Conservation (phyloP, 2,888 invertebrate species). For the Dicyrtoma fusca region DNA sequence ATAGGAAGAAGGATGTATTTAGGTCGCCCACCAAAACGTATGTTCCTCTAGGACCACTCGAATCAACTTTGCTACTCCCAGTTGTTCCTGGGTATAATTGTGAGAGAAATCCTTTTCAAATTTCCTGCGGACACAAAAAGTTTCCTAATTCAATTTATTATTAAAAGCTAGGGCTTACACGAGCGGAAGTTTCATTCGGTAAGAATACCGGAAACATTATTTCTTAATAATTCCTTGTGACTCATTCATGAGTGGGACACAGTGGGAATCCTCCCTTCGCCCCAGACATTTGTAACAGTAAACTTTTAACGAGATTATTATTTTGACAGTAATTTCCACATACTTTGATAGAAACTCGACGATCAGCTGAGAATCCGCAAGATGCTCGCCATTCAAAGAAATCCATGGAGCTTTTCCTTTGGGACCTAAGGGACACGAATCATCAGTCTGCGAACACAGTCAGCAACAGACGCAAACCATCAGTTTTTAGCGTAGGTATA, state of each 20-base stretch:
- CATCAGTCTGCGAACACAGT: slow-evolving; percentile 3
- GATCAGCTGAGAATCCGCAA: slow-evolving; percentile 48
- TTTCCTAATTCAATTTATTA: too few relatives aligned
- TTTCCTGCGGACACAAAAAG: slow-evolving; percentile 51
- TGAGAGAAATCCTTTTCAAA: slow-evolving; percentile 57
- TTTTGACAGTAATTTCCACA: too few relatives aligned
- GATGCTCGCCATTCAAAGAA: slow-evolving; percentile 50
- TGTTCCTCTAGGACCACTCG: slow-evolving; percentile 60
- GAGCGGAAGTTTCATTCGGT: too few relatives aligned
- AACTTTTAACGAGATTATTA: too few relatives aligned
- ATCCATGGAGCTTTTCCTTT: slow-evolving; percentile 54
- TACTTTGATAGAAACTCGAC: slow-evolving; percentile 42
- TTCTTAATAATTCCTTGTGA: too few relatives aligned
- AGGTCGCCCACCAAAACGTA: slow-evolving; percentile 59
- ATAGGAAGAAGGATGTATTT: too few relatives aligned
- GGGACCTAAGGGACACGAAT: slow-evolving; percentile 32
- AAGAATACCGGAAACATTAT: too few relatives aligned
- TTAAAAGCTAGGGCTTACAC: too few relatives aligned
- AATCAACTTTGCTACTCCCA: slow-evolving; percentile 58
- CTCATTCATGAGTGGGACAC: too few relatives aligned
- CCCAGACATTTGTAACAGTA: too few relatives aligned
- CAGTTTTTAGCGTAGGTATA: too few relatives aligned
- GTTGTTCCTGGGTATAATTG: slow-evolving; percentile 57
- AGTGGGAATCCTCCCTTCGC: too few relatives aligned
- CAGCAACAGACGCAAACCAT: background rate